phyloP scores from a whole-genome alignment of 2,113 vertebrate species.

The Oryzias woworae region DNA sequence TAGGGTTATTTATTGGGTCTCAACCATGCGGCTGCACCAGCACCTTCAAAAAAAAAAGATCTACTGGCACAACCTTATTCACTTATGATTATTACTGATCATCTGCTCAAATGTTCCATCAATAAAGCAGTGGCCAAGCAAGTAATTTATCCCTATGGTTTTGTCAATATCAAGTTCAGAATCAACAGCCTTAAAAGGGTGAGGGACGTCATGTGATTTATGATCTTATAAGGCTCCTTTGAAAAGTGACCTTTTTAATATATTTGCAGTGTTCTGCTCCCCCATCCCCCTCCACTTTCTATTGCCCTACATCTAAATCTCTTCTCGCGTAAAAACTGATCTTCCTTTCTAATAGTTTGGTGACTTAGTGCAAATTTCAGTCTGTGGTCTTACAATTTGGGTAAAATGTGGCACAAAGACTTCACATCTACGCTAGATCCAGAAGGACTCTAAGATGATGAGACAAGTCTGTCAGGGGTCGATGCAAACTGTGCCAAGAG shows the following conservation, averaged over 20 bases:
- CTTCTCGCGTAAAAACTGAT: conserved; percentile 28
- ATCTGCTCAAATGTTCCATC: conserved; percentile 82
- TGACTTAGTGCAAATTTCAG: conserved; percentile 26
- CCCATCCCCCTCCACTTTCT: conserved; percentile 26
- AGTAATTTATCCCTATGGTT: conserved; percentile 79
- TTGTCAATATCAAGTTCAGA: conserved; percentile 84
- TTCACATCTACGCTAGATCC: conserved; percentile 57
- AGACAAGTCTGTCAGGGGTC: conserved; percentile 48
- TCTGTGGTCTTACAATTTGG: background rate
- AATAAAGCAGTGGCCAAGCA: conserved; percentile 77
- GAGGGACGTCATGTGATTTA: conserved; percentile 70
- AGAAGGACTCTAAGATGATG: conserved; percentile 54
- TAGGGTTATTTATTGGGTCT: conserved; percentile 52
- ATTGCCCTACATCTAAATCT: conserved; percentile 31
- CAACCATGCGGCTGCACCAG: conserved; percentile 40
- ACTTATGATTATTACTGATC: conserved; percentile 89
- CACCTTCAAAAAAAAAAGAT: conserved; percentile 59
- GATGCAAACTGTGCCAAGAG: conserved; percentile 42
- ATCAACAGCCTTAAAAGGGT: conserved; percentile 81
- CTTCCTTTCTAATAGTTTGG: conserved; percentile 50
- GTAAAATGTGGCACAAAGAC: conserved; percentile 5
- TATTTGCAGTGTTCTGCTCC: conserved; percentile 58
- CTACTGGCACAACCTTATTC: conserved; percentile 72
- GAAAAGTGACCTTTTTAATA: conserved; percentile 76
- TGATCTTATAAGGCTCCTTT: conserved; percentile 50